Percentiles rank a stretch among this genome's conserved stretches.
These are phyloP conservation scores for Himalopsyche japonica DNA, from an alignment of 2,888 invertebrate species.

Conservation along the genomic window DNA sequence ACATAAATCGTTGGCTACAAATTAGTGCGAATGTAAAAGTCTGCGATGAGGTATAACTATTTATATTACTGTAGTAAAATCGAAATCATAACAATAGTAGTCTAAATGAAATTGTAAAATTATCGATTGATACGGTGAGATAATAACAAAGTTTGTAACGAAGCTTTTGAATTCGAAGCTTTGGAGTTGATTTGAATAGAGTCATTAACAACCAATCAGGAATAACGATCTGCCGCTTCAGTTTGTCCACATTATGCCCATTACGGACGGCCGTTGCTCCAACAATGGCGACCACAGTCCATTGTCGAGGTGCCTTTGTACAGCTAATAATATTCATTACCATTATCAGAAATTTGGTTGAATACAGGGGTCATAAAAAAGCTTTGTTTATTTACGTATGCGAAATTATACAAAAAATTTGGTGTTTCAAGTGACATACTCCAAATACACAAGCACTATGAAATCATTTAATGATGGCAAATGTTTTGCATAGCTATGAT, in stretches of 20 bases:
- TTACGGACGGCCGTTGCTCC: not conserved
- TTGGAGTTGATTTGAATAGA: not conserved
- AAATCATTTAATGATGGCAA: too few species aligned
- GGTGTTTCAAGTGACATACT: too few species aligned
- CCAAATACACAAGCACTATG: too few species aligned
- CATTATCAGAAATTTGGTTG: not conserved
- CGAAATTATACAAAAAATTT: too few species aligned
- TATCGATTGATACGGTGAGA: not conserved
- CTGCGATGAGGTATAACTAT: too few species aligned
- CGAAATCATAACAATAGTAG: not conserved
- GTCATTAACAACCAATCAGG: not conserved
- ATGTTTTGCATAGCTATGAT: too few species aligned
- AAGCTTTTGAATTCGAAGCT: not conserved
- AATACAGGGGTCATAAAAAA: not conserved
- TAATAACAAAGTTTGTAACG: not conserved
- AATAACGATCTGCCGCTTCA: not conserved
- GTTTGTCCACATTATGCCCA: not conserved
- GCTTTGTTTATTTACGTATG: not conserved
- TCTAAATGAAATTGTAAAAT: not conserved
- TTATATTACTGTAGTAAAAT: too few species aligned
- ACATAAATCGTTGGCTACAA: too few species aligned
- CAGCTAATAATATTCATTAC: not conserved
- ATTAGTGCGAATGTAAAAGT: too few species aligned
- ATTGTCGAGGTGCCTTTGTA: not conserved
- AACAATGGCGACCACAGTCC: not conserved